These are phyloP conservation scores for Scaptomyza pallida DNA, from an alignment of 1,140 invertebrate species.

Conservation along the genomic window DNA sequence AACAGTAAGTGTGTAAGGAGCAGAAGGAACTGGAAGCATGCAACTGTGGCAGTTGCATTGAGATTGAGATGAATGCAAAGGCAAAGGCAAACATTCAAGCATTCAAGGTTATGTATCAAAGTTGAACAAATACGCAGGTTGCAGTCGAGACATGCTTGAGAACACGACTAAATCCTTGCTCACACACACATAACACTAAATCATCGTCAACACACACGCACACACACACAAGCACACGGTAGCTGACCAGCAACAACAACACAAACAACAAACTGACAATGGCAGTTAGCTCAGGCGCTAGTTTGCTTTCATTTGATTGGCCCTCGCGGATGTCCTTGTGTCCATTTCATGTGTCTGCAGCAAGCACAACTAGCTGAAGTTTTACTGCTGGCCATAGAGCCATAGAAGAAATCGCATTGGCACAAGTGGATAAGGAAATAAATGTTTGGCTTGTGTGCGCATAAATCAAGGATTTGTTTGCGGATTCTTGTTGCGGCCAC, in stretches of 20 bases:
- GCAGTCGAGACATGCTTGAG: slow-evolving; percentile 68
- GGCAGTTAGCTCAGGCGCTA: slow-evolving; percentile 45
- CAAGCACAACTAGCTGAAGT: slow-evolving; percentile 18
- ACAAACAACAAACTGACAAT: slow-evolving; percentile 34
- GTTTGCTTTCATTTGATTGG: slow-evolving; percentile 73
- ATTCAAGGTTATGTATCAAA: slow-evolving; percentile 83
- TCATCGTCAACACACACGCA: slow-evolving; percentile 71
- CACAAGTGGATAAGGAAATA: slow-evolving; percentile 83
- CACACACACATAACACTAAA: slow-evolving; percentile 76
- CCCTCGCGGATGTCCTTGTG: slow-evolving; percentile 11
- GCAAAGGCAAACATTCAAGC: slow-evolving; percentile 76
- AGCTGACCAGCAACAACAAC: slow-evolving; percentile 31
- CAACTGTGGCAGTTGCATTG: slow-evolving; percentile 28
- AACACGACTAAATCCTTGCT: slow-evolving; percentile 77
- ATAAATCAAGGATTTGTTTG: slow-evolving; percentile 84
- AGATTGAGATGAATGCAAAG: slow-evolving; percentile 68
- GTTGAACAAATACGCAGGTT: slow-evolving; percentile 63
- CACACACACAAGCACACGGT: no score
- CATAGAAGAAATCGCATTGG: slow-evolving; percentile 68
- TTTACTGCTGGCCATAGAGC: slow-evolving; percentile 62
- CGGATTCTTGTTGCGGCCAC: slow-evolving; percentile 67
- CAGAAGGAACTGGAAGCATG: slow-evolving; percentile 6
- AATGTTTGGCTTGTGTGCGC: slow-evolving; percentile 80
- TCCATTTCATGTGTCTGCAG: slow-evolving; percentile 37
- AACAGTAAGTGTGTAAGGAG: no score